These are phyloP conservation scores for Eilema depressum DNA, from an alignment of 2,888 invertebrate genomes.

Conservation along the genomic window DNA sequence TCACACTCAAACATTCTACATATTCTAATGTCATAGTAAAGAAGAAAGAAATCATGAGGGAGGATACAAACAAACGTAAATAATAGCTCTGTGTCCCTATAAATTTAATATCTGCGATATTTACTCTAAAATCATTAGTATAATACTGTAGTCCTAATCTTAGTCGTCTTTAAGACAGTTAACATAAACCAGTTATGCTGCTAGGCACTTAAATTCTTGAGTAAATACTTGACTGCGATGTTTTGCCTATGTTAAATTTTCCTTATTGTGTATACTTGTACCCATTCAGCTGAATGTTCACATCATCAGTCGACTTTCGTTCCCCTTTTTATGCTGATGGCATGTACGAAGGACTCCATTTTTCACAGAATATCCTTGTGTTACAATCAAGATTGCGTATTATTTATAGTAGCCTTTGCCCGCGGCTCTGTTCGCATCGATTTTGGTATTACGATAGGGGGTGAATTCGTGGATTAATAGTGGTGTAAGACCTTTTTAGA, in stretches of 20 bases:
- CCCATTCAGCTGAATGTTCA: conserved; percentile 29
- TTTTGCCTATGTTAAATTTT: conserved; percentile 19
- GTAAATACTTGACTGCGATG: conserved; percentile 5
- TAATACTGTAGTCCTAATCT: neutral
- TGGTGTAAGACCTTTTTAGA: neutral
- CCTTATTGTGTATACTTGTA: conserved; percentile 21
- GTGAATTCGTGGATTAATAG: neutral
- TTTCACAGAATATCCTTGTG: conserved; percentile 22
- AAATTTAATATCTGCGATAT: neutral
- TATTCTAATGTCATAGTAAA: too few species aligned
- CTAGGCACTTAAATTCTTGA: neutral
- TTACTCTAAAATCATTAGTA: neutral
- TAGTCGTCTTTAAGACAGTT: neutral
- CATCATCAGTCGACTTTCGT: conserved; percentile 39
- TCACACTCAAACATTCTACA: too few species aligned
- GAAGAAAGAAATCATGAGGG: too few species aligned
- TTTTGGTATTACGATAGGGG: neutral
- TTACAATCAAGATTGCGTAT: conserved; percentile 6
- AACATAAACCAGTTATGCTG: neutral
- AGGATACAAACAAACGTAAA: too few species aligned
- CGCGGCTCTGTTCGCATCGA: neutral
- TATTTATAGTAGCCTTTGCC: conserved; percentile 12
- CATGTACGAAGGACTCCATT: conserved; percentile 19
- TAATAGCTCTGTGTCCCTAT: too few species aligned
- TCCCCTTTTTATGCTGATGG: conserved; percentile 36